Percentiles rank a stretch among this genome's conserved stretches.
phyloP scores from a whole-genome alignment of 2,113 vertebrate species.

The Camelus bactrianus region DNA sequence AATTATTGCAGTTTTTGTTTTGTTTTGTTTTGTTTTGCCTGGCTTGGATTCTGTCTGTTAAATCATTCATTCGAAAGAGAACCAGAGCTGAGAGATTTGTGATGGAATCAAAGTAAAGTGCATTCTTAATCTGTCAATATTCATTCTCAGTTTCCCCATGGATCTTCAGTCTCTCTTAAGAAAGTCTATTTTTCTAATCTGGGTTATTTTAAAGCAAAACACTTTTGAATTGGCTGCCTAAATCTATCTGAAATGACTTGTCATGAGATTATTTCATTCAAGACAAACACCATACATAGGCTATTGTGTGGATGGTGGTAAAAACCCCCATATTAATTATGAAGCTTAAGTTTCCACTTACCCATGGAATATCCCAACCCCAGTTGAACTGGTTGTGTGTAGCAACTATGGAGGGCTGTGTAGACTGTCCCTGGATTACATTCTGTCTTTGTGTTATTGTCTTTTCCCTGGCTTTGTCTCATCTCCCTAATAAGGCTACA shows the following conservation, averaged over 20 bases:
- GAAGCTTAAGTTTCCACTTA: not conserved
- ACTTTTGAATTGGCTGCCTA: not conserved
- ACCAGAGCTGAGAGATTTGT: constrained; percentile 23
- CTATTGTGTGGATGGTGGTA: not conserved
- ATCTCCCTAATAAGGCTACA: not conserved
- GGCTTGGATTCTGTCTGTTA: not conserved
- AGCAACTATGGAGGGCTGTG: fast-evolving
- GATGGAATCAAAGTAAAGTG: not conserved
- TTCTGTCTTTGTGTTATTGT: not conserved
- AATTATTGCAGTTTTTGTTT: not conserved
- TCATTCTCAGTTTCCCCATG: constrained; percentile 40
- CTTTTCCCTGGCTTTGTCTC: not conserved
- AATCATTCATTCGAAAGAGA: constrained; percentile 54
- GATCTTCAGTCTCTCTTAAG: not conserved
- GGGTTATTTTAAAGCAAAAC: constrained; percentile 56
- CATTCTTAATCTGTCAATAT: constrained; percentile 6
- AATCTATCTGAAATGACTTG: constrained; percentile 12
- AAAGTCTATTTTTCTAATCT: constrained; percentile 8
- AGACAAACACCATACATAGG: not conserved
- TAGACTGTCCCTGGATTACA: not conserved
- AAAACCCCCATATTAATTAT: not conserved
- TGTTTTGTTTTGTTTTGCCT: no score
- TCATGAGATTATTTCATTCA: not conserved
- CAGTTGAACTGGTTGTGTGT: not conserved
- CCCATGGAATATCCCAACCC: not conserved